Conservation (phyloP, 2,113 vertebrate species). For the Burhinus bistriatus region DNA sequence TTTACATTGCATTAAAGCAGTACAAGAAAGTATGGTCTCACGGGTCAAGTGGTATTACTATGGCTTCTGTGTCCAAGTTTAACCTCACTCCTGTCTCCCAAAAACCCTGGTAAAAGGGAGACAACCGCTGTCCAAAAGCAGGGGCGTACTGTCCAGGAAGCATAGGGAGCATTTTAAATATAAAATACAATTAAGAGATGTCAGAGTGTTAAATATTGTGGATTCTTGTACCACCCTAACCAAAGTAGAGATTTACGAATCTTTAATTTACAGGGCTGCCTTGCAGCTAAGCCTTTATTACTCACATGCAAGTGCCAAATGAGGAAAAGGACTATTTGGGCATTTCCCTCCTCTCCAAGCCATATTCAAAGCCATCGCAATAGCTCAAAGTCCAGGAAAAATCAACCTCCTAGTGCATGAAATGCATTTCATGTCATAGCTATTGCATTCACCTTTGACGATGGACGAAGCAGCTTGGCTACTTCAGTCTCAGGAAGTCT, state of each 20-base stretch:
- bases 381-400: neutral
- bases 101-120: neutral
- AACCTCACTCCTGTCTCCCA: neutral
- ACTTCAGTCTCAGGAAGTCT: neutral
- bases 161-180: neutral
- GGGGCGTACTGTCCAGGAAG: neutral
- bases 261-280: neutral
- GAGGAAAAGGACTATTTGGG: neutral
- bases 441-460: rapidly evolving
- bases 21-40: neutral
- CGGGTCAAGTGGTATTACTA: too few relatives aligned
- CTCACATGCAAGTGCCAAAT: neutral
- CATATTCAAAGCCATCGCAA: neutral
- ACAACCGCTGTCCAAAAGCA: neutral
- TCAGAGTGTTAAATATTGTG: neutral
- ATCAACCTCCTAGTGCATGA: neutral
- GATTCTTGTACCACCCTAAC: neutral
- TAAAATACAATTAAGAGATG: neutral
- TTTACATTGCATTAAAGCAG: neutral
- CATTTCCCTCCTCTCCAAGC: neutral
- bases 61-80: neutral
- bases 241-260: neutral
- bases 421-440: too few relatives aligned
- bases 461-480: neutral
- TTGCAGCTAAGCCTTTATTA: neutral